These are phyloP conservation scores for Sclerodermus sp. DNA, from an alignment of 2,888 invertebrate genomes.

Conservation along the genomic window DNA sequence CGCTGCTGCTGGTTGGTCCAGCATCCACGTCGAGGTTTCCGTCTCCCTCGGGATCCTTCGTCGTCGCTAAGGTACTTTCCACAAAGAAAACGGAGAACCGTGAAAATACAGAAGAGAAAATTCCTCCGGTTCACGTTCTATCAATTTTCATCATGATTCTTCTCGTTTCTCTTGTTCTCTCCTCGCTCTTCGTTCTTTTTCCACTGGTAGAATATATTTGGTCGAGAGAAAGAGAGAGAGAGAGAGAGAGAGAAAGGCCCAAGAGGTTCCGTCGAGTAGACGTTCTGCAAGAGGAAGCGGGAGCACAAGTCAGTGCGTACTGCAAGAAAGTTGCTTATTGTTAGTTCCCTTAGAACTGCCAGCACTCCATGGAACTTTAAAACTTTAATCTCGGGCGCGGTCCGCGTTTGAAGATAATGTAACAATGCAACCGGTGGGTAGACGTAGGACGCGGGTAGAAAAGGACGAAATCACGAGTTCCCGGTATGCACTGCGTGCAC, in stretches of 20 bases:
- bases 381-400: constrained; percentile 42
- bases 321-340: constrained; percentile 11
- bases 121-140: too few species aligned
- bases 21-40: too few species aligned
- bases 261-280: constrained; percentile 1
- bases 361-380: constrained; percentile 35
- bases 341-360: not conserved
- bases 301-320: constrained; percentile 1
- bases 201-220: too few species aligned
- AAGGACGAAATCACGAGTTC: constrained; percentile 27
- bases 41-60: too few species aligned
- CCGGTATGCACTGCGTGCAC: constrained; percentile 16
- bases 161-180: too few species aligned
- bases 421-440: constrained; percentile 36
- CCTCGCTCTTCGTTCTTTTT: too few species aligned
- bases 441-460: constrained; percentile 19
- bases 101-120: too few species aligned
- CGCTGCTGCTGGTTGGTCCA: too few species aligned
- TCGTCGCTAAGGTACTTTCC: too few species aligned
- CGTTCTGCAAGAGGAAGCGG: constrained; percentile 12
- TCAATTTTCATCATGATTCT: too few species aligned
- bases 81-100: too few species aligned
- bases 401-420: constrained; percentile 42
- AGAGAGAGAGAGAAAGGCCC: constrained; percentile 15
- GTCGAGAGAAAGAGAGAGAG: constrained; percentile 1